phyloP scores from a whole-genome alignment of 1,140 invertebrate species.

The Microplitis mediator region DNA sequence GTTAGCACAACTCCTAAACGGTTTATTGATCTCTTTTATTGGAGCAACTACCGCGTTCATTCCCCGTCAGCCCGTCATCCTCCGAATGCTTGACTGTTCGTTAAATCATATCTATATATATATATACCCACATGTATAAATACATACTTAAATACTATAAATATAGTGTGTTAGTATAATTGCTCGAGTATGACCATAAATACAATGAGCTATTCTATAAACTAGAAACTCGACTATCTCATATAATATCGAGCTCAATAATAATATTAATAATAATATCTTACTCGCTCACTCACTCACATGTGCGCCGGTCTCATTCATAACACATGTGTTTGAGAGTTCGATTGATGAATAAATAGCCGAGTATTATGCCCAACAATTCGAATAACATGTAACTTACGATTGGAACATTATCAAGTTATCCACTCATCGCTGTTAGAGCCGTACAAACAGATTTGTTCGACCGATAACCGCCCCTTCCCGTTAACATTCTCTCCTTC shows the following conservation, averaged over 20 bases:
- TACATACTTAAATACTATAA: too few species aligned
- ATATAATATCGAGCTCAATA: too few species aligned
- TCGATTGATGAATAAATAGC: slow-evolving; percentile 30
- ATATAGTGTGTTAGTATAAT: too few species aligned
- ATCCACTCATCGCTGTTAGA: slow-evolving; percentile 35
- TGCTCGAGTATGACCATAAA: too few species aligned
- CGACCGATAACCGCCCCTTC: slow-evolving; percentile 24
- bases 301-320: background rate
- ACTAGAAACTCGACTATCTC: too few species aligned
- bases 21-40: slow-evolving; percentile 25
- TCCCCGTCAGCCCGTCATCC: background rate
- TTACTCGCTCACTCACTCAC: background rate
- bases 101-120: background rate
- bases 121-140: too few species aligned
- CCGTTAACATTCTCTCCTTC: too few species aligned
- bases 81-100: background rate
- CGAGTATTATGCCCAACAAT: slow-evolving; percentile 26
- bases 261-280: too few species aligned
- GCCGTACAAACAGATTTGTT: slow-evolving; percentile 38
- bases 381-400: slow-evolving; percentile 37
- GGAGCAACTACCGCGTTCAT: slow-evolving; percentile 13
- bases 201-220: too few species aligned
- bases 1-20: slow-evolving; percentile 15
- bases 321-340: background rate
- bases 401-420: slow-evolving; percentile 38